phyloP scores from a whole-genome alignment of 2,888 invertebrate species.

The Agriopis marginaria region DNA sequence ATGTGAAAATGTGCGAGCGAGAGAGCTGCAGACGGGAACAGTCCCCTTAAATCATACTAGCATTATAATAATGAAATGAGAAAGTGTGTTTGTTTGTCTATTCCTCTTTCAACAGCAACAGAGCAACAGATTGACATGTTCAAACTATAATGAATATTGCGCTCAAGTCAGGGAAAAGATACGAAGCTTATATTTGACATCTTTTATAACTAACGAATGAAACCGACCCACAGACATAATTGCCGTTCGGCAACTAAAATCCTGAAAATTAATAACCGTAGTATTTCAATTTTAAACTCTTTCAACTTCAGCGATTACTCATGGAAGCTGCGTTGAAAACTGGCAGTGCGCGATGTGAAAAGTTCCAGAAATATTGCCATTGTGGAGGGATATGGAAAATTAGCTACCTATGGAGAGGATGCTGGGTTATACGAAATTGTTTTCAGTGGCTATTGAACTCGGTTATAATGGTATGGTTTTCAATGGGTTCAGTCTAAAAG shows the following conservation, averaged over 20 bases:
- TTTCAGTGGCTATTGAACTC: slow-evolving; percentile 9
- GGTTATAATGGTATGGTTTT: slow-evolving; percentile 19
- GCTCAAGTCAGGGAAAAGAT: no score
- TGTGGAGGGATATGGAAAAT: slow-evolving; percentile 2
- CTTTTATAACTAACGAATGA: no score
- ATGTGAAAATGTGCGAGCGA: no score
- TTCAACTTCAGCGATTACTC: slow-evolving; percentile 78
- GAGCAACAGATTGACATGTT: no score
- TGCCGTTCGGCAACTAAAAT: slow-evolving; percentile 53
- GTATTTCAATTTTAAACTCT: slow-evolving; percentile 76
- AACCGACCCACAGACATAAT: not conserved
- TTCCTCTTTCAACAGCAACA: no score
- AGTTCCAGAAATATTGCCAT: slow-evolving; percentile 48
- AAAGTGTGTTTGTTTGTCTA: no score
- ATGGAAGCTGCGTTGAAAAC: slow-evolving; percentile 65
- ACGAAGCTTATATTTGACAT: no score
- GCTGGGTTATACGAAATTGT: not conserved
- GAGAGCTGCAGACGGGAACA: no score
- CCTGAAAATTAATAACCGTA: slow-evolving; percentile 75
- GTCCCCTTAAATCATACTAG: no score
- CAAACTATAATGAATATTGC: no score
- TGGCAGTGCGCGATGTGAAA: slow-evolving; percentile 63
- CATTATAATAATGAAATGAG: no score
- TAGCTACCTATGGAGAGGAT: not conserved
- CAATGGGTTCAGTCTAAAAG: no score